Percentiles rank a stretch among this genome's conserved stretches.
Evolutionary conservation across 2,888 invertebrate genomes (phyloP).

Genomic region (Trichogramma evanescens): DNA sequence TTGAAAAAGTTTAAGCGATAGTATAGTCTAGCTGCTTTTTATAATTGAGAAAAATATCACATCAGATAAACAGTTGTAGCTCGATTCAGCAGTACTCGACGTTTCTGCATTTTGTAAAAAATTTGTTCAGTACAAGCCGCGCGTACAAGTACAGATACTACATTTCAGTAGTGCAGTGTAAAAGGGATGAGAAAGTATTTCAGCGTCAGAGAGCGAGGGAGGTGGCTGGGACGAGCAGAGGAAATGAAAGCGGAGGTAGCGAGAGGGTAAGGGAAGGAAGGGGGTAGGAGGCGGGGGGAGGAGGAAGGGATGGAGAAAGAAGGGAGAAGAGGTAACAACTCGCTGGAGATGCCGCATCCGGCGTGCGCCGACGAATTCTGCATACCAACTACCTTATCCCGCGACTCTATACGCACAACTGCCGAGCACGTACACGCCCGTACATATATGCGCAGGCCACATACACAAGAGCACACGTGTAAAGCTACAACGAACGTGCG

Average conservation of each 20-base stretch:
- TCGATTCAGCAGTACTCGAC: no score
- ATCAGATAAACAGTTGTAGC: no score
- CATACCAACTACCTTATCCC: constrained; percentile 43
- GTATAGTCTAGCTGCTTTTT: no score
- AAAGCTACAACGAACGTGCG: not conserved
- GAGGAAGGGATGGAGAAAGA: not conserved
- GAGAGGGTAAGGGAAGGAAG: constrained; percentile 13
- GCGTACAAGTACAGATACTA: no score
- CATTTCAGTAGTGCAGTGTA: no score
- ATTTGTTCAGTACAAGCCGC: no score
- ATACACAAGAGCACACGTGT: not conserved
- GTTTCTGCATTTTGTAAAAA: no score
- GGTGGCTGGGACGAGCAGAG: no score
- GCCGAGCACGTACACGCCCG: not conserved
- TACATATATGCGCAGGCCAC: not conserved
- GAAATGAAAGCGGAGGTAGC: not conserved
- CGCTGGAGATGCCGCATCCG: constrained; percentile 44
- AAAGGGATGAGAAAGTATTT: no score
- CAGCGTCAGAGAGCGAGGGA: no score
- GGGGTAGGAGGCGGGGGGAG: constrained; percentile 19
- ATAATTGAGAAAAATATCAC: no score
- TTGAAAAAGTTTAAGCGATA: no score
- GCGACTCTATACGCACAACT: constrained; percentile 27
- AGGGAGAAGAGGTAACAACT: constrained; percentile 34
- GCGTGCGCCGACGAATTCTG: constrained; percentile 36